Percentiles rank a stretch among this genome's conserved stretches.
phyloP scores from a whole-genome alignment of 2,113 vertebrate genomes.

The Campylomormyrus numenius region DNA sequence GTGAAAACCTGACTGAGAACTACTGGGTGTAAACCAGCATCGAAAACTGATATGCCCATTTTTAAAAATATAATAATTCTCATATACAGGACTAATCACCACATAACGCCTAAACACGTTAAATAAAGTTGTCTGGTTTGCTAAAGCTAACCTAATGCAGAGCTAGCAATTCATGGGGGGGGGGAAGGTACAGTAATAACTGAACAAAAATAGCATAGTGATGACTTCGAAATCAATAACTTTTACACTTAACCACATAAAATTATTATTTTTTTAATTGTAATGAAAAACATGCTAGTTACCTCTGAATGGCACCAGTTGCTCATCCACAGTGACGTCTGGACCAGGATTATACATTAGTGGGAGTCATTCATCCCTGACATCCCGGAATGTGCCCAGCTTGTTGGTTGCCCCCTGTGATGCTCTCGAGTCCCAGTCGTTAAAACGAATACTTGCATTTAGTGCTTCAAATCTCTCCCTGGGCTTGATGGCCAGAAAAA shows the following conservation, averaged over 20 bases:
- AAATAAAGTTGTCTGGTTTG: too few relatives aligned
- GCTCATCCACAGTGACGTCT: not conserved
- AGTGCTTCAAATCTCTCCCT: not conserved
- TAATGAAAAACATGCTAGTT: not conserved
- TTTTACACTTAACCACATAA: too few relatives aligned
- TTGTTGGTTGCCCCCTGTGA: not conserved
- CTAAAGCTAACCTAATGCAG: too few relatives aligned
- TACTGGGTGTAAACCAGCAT: not conserved
- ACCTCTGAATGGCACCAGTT: not conserved
- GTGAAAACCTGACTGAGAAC: not conserved
- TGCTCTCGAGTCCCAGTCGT: not conserved
- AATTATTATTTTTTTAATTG: too few relatives aligned
- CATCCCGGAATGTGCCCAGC: not conserved
- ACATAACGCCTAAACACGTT: too few relatives aligned
- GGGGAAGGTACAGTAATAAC: too few relatives aligned
- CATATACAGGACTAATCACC: not conserved
- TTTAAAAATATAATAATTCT: not conserved
- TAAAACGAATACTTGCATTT: not conserved
- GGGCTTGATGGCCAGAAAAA: not conserved
- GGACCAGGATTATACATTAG: not conserved
- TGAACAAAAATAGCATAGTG: not conserved
- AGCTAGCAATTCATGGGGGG: too few relatives aligned
- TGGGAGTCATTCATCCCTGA: not conserved
- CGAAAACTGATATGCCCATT: not conserved
- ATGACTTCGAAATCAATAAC: not conserved